These are phyloP conservation scores for Protaetia brevitarsis DNA, from an alignment of 1,140 invertebrate genomes.

Conservation along the genomic window DNA sequence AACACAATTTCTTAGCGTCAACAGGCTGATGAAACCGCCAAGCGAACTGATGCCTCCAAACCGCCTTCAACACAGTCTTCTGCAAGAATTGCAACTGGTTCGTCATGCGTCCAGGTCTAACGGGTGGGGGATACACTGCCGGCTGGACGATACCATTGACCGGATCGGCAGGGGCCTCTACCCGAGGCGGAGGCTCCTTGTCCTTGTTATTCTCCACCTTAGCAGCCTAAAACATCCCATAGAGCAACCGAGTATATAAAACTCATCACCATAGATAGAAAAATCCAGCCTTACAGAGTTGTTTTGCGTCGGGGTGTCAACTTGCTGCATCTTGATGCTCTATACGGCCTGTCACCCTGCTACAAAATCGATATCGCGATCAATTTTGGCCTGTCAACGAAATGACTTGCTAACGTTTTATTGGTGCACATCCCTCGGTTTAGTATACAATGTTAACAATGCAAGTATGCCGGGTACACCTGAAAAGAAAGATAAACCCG, in stretches of 20 bases:
- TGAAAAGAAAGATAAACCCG: neutral
- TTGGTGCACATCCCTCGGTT: neutral
- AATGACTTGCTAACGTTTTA: neutral
- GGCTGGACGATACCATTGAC: slow-evolving; percentile 82
- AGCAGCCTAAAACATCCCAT: slow-evolving; percentile 39
- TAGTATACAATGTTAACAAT: neutral
- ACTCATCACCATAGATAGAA: slow-evolving; percentile 21
- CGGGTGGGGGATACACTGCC: slow-evolving; percentile 69
- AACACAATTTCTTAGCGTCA: slow-evolving; percentile 91
- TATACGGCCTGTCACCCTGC: neutral
- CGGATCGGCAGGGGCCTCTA: slow-evolving; percentile 69
- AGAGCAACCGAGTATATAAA: neutral
- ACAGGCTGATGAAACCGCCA: slow-evolving; percentile 99
- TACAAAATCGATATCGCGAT: neutral
- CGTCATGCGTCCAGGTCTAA: slow-evolving; percentile 80
- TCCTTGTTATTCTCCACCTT: slow-evolving; percentile 43
- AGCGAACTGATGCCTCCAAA: slow-evolving; percentile 97
- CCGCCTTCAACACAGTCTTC: slow-evolving; percentile 91
- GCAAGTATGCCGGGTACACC: neutral
- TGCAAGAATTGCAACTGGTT: slow-evolving; percentile 94
- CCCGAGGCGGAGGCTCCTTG: slow-evolving; percentile 63
- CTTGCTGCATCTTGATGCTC: slow-evolving; percentile 54
- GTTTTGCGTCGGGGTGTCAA: slow-evolving; percentile 56
- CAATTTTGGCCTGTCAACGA: slow-evolving; percentile 9
- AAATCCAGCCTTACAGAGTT: slow-evolving; percentile 52